Evolutionary conservation across 2,113 vertebrate species (phyloP).

Genomic region (Puma concolor): DNA sequence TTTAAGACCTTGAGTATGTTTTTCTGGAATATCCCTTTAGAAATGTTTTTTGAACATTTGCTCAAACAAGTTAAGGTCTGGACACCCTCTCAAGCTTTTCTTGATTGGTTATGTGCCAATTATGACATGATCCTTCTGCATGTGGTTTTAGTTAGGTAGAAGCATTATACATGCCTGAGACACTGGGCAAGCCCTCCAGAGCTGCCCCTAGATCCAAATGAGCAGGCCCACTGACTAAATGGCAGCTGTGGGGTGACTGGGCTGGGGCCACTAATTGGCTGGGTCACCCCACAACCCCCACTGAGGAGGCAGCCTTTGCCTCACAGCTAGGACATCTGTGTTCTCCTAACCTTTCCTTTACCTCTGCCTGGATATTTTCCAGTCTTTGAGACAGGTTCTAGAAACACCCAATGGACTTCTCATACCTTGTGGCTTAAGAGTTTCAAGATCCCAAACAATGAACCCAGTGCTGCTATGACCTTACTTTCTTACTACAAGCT

Average conservation of each 20-base stretch:
- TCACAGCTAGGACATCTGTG: neutral
- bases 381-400: neutral
- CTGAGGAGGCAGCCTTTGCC: neutral
- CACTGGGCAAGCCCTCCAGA: slow-evolving; percentile 71
- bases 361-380: slow-evolving; percentile 51
- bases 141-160: slow-evolving; percentile 85
- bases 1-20: slow-evolving; percentile 73
- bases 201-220: slow-evolving; percentile 72
- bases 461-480: neutral
- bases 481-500: slow-evolving; percentile 45
- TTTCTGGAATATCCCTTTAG: slow-evolving; percentile 83
- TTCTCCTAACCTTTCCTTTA: slow-evolving; percentile 32
- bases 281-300: neutral
- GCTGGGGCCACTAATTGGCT: neutral
- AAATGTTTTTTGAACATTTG: slow-evolving; percentile 85
- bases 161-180: slow-evolving; percentile 81
- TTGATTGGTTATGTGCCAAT: slow-evolving; percentile 84
- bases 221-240: slow-evolving; percentile 67
- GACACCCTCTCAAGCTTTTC: slow-evolving; percentile 83
- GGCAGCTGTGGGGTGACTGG: neutral
- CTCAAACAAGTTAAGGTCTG: slow-evolving; percentile 83
- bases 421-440: neutral
- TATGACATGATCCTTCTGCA: slow-evolving; percentile 83
- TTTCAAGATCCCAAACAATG: slow-evolving; percentile 37
- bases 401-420: neutral